Evolutionary conservation across 2,888 invertebrate genomes (phyloP).

Genomic region (Thera britannica): DNA sequence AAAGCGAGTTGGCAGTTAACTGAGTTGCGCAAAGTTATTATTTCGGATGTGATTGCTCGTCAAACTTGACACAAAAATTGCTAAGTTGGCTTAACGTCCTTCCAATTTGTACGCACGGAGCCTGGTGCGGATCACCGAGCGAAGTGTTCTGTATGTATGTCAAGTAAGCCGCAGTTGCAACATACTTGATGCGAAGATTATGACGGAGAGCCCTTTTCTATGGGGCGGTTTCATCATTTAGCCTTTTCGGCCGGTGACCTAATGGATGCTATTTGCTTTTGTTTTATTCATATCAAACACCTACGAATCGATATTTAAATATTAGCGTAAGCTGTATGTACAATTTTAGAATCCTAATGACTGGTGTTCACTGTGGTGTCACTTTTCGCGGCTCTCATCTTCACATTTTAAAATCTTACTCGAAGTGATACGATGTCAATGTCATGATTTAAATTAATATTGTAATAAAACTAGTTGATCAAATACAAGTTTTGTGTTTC

Average conservation of each 20-base stretch:
- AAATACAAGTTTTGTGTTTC: constrained; percentile 52
- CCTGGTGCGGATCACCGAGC: constrained; percentile 58
- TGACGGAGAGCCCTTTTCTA: constrained; percentile 75
- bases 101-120: constrained; percentile 52
- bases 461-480: constrained; percentile 39
- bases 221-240: constrained; percentile 56
- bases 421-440: constrained; percentile 19
- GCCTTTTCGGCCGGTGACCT: constrained; percentile 38
- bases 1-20: constrained; percentile 43
- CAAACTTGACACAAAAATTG: constrained; percentile 55
- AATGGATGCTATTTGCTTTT: constrained; percentile 35
- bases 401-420: background rate
- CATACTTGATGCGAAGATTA: constrained; percentile 65
- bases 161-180: constrained; percentile 70
- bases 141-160: constrained; percentile 68
- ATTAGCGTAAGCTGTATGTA: background rate
- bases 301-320: constrained; percentile 14
- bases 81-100: constrained; percentile 48
- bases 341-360: background rate
- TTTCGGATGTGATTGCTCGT: constrained; percentile 47
- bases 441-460: constrained; percentile 25
- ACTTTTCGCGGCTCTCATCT: background rate
- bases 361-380: background rate
- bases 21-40: constrained; percentile 49
- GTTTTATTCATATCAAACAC: constrained; percentile 20